These are phyloP conservation scores for Notarius lentiginosus DNA, from an alignment of 2,113 vertebrate species.

Conservation along the genomic window DNA sequence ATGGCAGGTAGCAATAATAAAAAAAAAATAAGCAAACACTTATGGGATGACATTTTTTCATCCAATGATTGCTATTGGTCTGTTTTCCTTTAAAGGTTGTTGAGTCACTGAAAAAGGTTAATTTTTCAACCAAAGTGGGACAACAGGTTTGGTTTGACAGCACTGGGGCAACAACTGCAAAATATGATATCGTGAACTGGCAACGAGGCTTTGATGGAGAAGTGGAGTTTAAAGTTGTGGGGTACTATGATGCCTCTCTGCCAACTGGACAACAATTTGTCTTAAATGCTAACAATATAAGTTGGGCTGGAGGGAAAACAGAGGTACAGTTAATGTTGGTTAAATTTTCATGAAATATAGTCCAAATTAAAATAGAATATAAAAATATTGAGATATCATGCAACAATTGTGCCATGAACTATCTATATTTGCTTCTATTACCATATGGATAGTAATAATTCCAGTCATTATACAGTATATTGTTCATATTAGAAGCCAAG, in stretches of 20 bases:
- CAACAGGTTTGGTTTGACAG: constrained; percentile 71
- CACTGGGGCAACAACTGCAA: constrained; percentile 66
- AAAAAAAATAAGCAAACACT: not conserved
- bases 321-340: not conserved
- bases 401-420: not conserved
- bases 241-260: constrained; percentile 70
- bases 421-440: not conserved
- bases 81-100: constrained; percentile 53
- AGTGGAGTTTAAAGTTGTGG: constrained; percentile 67
- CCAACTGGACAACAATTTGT: constrained; percentile 64
- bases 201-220: constrained; percentile 58
- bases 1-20: constrained; percentile 60
- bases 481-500: constrained; percentile 58
- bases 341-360: not conserved
- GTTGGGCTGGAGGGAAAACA: constrained; percentile 60
- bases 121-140: constrained; percentile 63
- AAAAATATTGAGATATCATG: not conserved
- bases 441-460: not conserved
- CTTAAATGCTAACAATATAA: constrained; percentile 60
- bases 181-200: constrained; percentile 75
- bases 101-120: constrained; percentile 58
- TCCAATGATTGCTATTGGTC: not conserved
- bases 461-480: not conserved
- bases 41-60: not conserved
- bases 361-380: not conserved